A percentile compares a stretch with the other conserved stretches of the same genome.
Evolutionary conservation across 1,140 invertebrate genomes (phyloP).

Genomic region (Drosophila sproati): DNA sequence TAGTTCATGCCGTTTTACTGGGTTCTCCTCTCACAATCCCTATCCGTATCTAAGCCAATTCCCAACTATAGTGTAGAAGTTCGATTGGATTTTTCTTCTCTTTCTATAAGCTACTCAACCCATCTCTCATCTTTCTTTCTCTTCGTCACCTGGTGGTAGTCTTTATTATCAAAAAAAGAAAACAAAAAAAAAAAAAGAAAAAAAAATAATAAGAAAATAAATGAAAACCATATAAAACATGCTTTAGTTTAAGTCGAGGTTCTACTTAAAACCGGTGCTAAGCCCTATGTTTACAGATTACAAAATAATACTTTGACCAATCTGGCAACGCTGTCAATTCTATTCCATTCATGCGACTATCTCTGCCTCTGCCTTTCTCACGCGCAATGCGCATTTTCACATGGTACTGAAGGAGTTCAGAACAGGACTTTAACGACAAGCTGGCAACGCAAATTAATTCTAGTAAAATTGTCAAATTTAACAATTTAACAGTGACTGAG

Average conservation of each 20-base stretch:
- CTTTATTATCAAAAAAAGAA: conserved; percentile 20
- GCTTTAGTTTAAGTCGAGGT: conserved; percentile 71
- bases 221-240: conserved; percentile 46
- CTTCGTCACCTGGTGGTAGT: conserved; percentile 58
- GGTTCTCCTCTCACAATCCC: conserved; percentile 22
- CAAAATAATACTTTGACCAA: conserved; percentile 8
- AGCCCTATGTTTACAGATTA: conserved; percentile 47
- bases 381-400: background rate
- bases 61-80: background rate
- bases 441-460: background rate
- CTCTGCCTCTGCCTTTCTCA: conserved; percentile 9
- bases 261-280: conserved; percentile 71
- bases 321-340: conserved; percentile 28
- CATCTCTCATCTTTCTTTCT: background rate
- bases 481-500: too few relatives aligned
- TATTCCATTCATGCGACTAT: background rate
- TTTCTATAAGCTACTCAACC: background rate
- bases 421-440: background rate
- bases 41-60: too few relatives aligned
- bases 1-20: conserved; percentile 69
- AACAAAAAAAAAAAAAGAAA: conserved; percentile 19
- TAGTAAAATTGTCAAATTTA: too few relatives aligned
- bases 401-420: background rate
- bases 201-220: conserved; percentile 10
- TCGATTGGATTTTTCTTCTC: background rate